Base-by-base conservation (phyloP, 2,113 vertebrate genomes). In the Hemiscyllium ocellatum region DNA sequence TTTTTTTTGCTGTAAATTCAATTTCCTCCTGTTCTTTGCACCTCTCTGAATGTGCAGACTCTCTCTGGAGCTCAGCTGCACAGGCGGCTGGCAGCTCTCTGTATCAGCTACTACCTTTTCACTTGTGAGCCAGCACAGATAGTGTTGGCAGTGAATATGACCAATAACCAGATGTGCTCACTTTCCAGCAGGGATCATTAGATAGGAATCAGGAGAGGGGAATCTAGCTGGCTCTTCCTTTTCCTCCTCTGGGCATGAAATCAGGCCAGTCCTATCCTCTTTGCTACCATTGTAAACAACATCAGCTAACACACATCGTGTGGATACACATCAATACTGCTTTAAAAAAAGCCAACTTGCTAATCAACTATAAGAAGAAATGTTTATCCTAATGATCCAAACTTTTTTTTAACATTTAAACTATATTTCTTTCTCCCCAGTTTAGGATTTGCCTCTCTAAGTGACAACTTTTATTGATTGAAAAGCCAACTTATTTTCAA, bases 161-260 rank as follows among this genome's bases (percentile, higher is more conserved):
- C 33, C 89, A 93, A 65, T 17, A 66, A 37, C 89, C 29, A 68
- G 33, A 68, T 65, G 4, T 37, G n/a, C 0, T 68, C 89, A 66
- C 89, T 93, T 93, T 66, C 89, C 89, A 68, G 61, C 89, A 93
- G 89, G 89, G 89, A n/a, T 91, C 89, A 93, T n/a, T 66, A 20
- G 61, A 37, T 93, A 93, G 89, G 33, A 93, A 93, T 93, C 33
- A 37, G 61, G 89, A 93, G 13, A 66, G 15, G 33, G n/a, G 89
- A 66, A 65, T 4, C 61, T 10, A 66, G 65, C 33, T 66, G 89
- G 33, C 42, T 66, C 89, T 65, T 93, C 17, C 10, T 2, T 66
- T 37, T 19, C 89, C n/a, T 93, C 17, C 65, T 20, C 89, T n/a
- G n/a, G 89, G 89, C 15, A 17, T 15, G n/a, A 7, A 93, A 8